Base-by-base conservation (phyloP, 2,113 vertebrate genomes). In the Ariopsis seemanni region DNA sequence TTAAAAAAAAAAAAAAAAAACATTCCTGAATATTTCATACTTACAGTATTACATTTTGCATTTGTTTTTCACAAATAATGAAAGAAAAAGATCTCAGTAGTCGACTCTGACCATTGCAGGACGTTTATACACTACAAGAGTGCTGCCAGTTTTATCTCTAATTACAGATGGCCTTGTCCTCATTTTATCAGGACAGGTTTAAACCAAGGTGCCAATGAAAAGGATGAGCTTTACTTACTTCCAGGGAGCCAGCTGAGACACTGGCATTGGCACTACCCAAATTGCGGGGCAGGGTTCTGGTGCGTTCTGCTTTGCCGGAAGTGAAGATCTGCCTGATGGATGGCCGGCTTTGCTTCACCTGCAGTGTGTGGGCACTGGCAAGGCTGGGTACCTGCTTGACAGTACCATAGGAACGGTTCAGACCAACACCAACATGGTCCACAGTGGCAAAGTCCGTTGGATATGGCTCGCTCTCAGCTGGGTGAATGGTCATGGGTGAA, bases 241-340 rank as follows among this genome's bases (percentile, higher is more conserved):
- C 98, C 91, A 99, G 93, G 48, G 98, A 99, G 92, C 97, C 97
- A 93, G 96, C 96, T 86, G 97, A 98, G 95, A 96, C 93, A 94
- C 95, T 96, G 25, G 96, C 96, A 93, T 94, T 91, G 89, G 96
- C 97, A 92, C 98, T 98, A 0, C 97, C 97, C 89, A 99, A 96
- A 11, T 97, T 99, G 87, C 98, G 98, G 55, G 98, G 98, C 95
- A 99, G 97, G 94, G 97, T 99, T 91, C 97, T 96, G 95, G 97
- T 99, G 93, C 97, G 96, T 91, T 99, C 97, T 57, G 96, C 96
- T 4, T 97, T 94, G 89, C 96, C 97, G 0, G 96, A 96, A 25
- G 97, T 96, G 88, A 98, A 95, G 91, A 97, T 98, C 94, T 97
- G 97, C 92, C 97, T 93, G 80, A 99, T 96, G 0, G 96, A 97